Evolutionary conservation across 2,888 invertebrate species (phyloP).

Genomic region (Cerastis rubricosa): DNA sequence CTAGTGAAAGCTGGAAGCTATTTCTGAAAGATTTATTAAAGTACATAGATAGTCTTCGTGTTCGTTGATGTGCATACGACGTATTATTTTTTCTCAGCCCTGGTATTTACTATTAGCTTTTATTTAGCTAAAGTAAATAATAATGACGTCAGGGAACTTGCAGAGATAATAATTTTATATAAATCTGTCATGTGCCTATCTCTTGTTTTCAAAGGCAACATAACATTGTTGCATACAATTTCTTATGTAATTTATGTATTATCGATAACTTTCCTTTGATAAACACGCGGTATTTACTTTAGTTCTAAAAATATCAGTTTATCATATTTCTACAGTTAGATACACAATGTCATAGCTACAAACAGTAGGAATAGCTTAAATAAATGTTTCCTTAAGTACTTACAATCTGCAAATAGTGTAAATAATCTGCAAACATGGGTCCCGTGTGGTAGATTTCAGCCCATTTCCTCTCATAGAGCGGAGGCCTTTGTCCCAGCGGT

Average conservation of each 20-base stretch:
- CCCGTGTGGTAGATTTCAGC: not conserved
- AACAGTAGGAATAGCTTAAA: no score
- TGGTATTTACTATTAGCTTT: constrained; percentile 5
- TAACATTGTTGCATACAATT: constrained; percentile 22
- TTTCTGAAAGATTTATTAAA: constrained; percentile 56
- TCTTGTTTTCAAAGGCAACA: not conserved
- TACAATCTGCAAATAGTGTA: not conserved
- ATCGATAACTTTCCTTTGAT: not conserved
- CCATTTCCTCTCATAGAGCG: not conserved
- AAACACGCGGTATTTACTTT: not conserved
- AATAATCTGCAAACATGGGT: not conserved
- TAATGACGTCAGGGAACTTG: constrained; percentile 17
- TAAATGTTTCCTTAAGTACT: not conserved
- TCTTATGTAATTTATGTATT: constrained; percentile 18
- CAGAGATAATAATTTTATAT: constrained; percentile 16
- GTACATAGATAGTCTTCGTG: constrained; percentile 17
- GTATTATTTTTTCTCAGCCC: not conserved
- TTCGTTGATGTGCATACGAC: not conserved
- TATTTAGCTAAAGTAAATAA: constrained; percentile 25
- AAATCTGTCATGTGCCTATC: constrained; percentile 15
- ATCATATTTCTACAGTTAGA: not conserved
- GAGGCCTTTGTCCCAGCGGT: not conserved
- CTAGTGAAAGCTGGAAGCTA: constrained; percentile 65
- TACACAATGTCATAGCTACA: not conserved
- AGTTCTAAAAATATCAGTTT: constrained; percentile 3